Evolutionary conservation across 2,113 vertebrate genomes (phyloP), one percentile per base, ranked within the genome.

Genomic region (Catharus minimus): DNA sequence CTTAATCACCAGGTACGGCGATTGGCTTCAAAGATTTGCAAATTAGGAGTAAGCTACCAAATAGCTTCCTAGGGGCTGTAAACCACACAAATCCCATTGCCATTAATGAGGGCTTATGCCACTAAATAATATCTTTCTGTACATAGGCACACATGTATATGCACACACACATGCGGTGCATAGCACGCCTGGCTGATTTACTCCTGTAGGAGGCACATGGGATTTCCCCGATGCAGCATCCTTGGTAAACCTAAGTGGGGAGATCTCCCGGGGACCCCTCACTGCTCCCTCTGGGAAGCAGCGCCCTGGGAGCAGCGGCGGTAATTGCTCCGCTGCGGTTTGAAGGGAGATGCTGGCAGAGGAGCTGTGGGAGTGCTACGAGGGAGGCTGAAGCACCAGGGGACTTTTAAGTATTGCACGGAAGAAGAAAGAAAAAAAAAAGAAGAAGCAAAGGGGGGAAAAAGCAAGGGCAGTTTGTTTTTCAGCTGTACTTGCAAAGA

Each of bases 11-110:
- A 96, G 91, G 93, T 95, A 95, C 2, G 0, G 66, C 0, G 11
- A 86, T 24, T 76, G 89, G 88, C 86, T 91, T 95, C 91, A 93
- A 77, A 93, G 89, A 82, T 49, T 92, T 94, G 92, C 89, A 95
- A 93, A 95, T 96, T 80, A 91, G 77, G 77, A 93, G 89, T 85
- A 92, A 91, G 80, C 64, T 86, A 94, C 39, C 82, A 77, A 89
- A 89, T 80, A 74, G 93, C 82, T 90, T 93, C 95, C 91, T n/a
- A n/a, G 84, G 84, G 84, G 43, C 81, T 76, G 39, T 27, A 85
- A 90, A 22, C 39, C 52, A 23, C 24, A 3, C 74, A 92, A 88
- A 86, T 87, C 92, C 80, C 72, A 65, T 75, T 80, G 89, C 88
- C 5, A 18, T 80, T 93, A 95, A 95, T 90, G 84, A 96, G 66